Conservation (phyloP, 2,113 vertebrate genomes). For the Macquaria australasica region DNA sequence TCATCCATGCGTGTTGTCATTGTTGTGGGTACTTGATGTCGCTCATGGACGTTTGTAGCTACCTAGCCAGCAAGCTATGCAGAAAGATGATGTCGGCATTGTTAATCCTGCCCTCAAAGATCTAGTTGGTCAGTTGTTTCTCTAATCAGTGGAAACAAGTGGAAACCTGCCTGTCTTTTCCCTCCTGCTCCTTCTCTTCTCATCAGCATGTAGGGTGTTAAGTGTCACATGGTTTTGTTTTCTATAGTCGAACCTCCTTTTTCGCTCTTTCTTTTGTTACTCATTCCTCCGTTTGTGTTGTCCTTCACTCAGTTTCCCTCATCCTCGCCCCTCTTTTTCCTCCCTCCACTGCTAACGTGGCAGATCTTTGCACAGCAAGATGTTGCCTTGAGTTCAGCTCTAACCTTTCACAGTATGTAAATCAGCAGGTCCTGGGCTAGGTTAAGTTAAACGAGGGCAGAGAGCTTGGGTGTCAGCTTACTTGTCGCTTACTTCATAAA, state of each 20-base stretch:
- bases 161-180: not conserved
- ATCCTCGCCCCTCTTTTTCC: not conserved
- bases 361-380: slow-evolving; percentile 4
- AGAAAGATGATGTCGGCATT: not conserved
- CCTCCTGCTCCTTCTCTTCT: not conserved
- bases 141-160: too few relatives aligned
- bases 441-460: slow-evolving; percentile 1
- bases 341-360: not conserved
- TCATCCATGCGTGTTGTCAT: not conserved
- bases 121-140: not conserved
- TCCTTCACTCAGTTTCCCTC: not conserved
- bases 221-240: not conserved
- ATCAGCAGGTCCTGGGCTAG: slow-evolving; percentile 10
- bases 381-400: slow-evolving; percentile 21
- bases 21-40: not conserved
- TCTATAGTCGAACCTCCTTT: not conserved
- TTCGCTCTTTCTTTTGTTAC: not conserved
- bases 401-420: slow-evolving; percentile 42
- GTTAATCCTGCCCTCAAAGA: not conserved
- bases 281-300: not conserved
- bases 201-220: not conserved
- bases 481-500: not conserved
- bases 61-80: too few relatives aligned
- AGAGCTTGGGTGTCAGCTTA: not conserved
- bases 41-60: not conserved